These are phyloP conservation scores for Nesoenas mayeri DNA, from an alignment of 2,113 vertebrate species.

Conservation along the genomic window DNA sequence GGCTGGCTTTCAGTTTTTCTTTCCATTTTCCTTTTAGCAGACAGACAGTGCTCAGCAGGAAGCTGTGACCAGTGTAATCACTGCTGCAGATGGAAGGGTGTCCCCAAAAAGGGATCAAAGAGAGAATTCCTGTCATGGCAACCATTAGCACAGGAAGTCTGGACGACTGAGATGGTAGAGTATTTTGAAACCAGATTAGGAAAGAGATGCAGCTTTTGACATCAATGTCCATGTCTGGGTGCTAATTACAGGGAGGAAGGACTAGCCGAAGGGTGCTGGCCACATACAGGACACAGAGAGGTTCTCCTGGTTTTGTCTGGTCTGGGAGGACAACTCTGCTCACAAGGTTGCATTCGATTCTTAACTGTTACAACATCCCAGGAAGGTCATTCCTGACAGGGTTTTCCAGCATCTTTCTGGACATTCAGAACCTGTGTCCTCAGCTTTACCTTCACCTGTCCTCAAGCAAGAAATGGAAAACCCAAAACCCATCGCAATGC, in stretches of 20 bases:
- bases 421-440: neutral
- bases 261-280: neutral
- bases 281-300: neutral
- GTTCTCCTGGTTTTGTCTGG: neutral
- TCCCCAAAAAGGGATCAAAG: constrained; percentile 41
- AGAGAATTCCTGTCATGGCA: constrained; percentile 24
- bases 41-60: neutral
- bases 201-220: constrained; percentile 39
- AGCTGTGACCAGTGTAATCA: constrained; percentile 4
- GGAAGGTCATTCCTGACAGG: neutral
- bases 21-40: constrained; percentile 7
- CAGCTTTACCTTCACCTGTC: neutral
- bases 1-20: neutral
- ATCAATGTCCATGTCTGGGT: neutral
- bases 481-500: neutral
- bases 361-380: neutral
- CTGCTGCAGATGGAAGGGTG: neutral
- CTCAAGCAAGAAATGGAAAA: neutral
- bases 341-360: neutral
- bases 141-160: constrained; percentile 49
- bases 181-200: constrained; percentile 39
- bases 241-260: neutral
- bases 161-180: neutral
- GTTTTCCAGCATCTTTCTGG: neutral
- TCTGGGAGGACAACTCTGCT: neutral